phyloP scores from a whole-genome alignment of 1,140 invertebrate species.

The Uloborus diversus region DNA sequence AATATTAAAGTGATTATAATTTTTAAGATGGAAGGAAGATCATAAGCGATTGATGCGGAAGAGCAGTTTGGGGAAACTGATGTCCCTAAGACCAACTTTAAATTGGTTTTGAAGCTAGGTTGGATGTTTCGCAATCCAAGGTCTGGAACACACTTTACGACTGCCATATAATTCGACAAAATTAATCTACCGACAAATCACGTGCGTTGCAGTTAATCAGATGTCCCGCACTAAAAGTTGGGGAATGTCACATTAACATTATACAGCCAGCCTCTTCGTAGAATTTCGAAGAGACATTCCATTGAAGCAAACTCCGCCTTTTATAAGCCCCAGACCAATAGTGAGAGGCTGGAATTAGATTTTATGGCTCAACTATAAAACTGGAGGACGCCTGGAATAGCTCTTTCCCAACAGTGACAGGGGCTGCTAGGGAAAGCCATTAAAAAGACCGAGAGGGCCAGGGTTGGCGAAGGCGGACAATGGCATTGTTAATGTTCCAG shows the following conservation, averaged over 20 bases:
- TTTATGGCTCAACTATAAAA: conserved; percentile 54
- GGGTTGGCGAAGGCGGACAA: conserved; percentile 5
- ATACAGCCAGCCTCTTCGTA: conserved; percentile 32
- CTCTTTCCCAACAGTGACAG: conserved; percentile 27
- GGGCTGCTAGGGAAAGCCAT: conserved; percentile 31
- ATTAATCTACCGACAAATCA: conserved; percentile 56
- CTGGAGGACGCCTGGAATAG: conserved; percentile 50
- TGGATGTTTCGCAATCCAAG: too few relatives aligned
- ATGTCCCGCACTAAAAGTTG: conserved; percentile 44
- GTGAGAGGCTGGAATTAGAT: conserved; percentile 28
- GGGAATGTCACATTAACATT: conserved; percentile 38
- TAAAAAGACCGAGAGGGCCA: conserved; percentile 38
- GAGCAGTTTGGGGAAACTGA: too few relatives aligned
- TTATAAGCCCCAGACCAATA: conserved; percentile 41
- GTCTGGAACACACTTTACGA: conserved; percentile 49
- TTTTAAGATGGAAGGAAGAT: too few relatives aligned
- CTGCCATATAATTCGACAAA: conserved; percentile 45
- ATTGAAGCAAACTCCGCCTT: conserved; percentile 40
- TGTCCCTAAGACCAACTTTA: too few relatives aligned
- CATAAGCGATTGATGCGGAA: too few relatives aligned
- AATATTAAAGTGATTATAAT: too few relatives aligned
- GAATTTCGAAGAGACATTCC: conserved; percentile 24
- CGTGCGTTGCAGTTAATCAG: conserved; percentile 55
- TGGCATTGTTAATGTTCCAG: conserved; percentile 45
- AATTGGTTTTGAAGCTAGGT: too few relatives aligned